phyloP scores from a whole-genome alignment of 2,888 invertebrate species.

The Phania funesta region DNA sequence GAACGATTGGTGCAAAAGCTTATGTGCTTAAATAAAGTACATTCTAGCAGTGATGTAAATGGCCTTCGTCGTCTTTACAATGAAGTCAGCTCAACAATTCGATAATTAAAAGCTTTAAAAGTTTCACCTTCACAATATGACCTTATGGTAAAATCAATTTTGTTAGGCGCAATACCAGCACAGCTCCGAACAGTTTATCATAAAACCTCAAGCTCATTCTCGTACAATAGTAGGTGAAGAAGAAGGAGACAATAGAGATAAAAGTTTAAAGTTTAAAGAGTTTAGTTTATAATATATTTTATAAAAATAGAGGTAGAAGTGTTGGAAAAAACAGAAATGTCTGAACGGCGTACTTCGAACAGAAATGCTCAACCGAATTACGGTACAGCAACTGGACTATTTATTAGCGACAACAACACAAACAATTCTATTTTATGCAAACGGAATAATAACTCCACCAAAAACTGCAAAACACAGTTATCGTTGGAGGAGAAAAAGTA shows the following conservation, averaged over 20 bases:
- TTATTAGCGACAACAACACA: not conserved
- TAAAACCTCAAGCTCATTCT: slow-evolving; percentile 16
- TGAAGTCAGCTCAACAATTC: slow-evolving; percentile 52
- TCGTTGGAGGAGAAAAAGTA: slow-evolving; percentile 14
- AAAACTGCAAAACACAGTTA: slow-evolving; percentile 41
- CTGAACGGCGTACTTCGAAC: no score
- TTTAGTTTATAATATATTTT: not conserved
- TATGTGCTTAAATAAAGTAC: no score
- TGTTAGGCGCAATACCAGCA: slow-evolving; percentile 49
- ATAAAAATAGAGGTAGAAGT: not conserved
- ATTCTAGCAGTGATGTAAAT: no score
- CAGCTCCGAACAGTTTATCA: slow-evolving; percentile 45
- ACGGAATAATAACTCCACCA: slow-evolving; percentile 40
- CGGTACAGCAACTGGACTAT: no score
- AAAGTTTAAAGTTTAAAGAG: slow-evolving; percentile 19
- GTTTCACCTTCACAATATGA: slow-evolving; percentile 48
- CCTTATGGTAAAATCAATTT: slow-evolving; percentile 56
- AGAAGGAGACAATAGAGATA: slow-evolving; percentile 17
- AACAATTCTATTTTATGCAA: slow-evolving; percentile 53
- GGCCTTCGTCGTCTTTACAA: slow-evolving; percentile 43
- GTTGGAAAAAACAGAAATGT: no score
- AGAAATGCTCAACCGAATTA: no score
- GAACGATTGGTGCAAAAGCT: slow-evolving; percentile 55
- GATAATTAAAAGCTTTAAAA: slow-evolving; percentile 49
- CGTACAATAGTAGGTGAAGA: slow-evolving; percentile 18